Evolutionary conservation across 2,797 vertebrate genomes (phyloP).

Genomic region (Acestrorhynchus altus): DNA sequence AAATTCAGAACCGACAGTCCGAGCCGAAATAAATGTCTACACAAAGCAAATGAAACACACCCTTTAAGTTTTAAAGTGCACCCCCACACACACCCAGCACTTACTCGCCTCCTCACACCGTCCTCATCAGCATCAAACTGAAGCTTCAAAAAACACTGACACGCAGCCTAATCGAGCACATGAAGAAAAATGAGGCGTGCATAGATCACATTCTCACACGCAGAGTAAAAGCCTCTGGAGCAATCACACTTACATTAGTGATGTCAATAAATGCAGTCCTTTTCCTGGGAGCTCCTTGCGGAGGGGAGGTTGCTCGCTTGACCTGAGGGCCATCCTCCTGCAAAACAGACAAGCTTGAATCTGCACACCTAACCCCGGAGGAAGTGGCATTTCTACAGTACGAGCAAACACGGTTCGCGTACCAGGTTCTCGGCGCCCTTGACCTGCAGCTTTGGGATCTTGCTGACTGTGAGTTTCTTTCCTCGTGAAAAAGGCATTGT

Average conservation of each 20-base stretch:
- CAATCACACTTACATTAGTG: conserved; percentile 85
- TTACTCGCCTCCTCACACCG: conserved; percentile 54
- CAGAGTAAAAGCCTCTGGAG: background rate
- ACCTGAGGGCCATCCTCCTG: conserved; percentile 78
- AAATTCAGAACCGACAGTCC: no score
- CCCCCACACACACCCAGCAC: conserved; percentile 26
- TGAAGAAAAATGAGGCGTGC: background rate
- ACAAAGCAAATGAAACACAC: background rate
- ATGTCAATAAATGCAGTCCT: conserved; percentile 91
- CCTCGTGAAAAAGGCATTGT: conserved; percentile 78
- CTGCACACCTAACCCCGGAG: background rate
- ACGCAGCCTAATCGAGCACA: conserved; percentile 54
- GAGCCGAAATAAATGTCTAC: no score
- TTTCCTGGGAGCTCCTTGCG: conserved; percentile 83
- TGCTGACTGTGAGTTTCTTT: conserved; percentile 70
- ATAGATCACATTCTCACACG: no score
- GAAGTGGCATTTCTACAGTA: background rate
- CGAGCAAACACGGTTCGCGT: background rate
- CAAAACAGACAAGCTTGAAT: conserved; percentile 37
- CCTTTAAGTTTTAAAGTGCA: background rate
- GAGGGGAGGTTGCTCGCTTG: conserved; percentile 83
- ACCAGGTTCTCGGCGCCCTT: conserved; percentile 73
- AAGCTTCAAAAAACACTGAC: conserved; percentile 56
- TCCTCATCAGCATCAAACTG: conserved; percentile 29
- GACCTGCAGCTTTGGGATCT: conserved; percentile 63